These are phyloP conservation scores for Perca schrenkii DNA, from an alignment of 2,113 vertebrate genomes.

Conservation along the genomic window DNA sequence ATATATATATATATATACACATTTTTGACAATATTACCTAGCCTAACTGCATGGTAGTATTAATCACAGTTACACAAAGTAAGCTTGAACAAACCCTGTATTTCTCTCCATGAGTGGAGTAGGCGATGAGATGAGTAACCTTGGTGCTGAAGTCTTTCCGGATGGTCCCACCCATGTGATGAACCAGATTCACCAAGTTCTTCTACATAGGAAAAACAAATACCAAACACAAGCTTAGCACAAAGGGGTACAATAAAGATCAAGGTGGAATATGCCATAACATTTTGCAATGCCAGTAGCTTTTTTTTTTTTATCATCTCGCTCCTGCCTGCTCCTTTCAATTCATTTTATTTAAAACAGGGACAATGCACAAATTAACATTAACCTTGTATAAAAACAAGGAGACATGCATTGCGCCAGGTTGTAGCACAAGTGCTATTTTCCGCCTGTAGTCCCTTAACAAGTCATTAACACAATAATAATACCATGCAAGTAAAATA, in stretches of 20 bases:
- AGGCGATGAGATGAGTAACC: conserved; percentile 96
- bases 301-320: background rate
- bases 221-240: background rate
- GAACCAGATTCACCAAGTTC: conserved; percentile 93
- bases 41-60: background rate
- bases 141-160: conserved; percentile 96
- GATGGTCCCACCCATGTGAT: conserved; percentile 98
- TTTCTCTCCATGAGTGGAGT: conserved; percentile 96
- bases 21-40: background rate
- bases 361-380: too few relatives aligned
- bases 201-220: conserved; percentile 81
- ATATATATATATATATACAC: too few relatives aligned
- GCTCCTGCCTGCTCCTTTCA: too few relatives aligned
- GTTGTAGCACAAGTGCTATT: too few relatives aligned
- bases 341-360: too few relatives aligned
- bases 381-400: too few relatives aligned
- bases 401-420: too few relatives aligned
- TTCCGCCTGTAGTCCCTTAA: too few relatives aligned
- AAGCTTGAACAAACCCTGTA: conserved; percentile 89
- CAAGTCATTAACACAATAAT: too few relatives aligned
- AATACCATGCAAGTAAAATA: too few relatives aligned
- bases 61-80: background rate
- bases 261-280: background rate
- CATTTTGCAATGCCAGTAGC: background rate
- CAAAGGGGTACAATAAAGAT: background rate